Base-by-base conservation (phyloP, 1,140 invertebrate species). In the Drosophila ananassae region DNA sequence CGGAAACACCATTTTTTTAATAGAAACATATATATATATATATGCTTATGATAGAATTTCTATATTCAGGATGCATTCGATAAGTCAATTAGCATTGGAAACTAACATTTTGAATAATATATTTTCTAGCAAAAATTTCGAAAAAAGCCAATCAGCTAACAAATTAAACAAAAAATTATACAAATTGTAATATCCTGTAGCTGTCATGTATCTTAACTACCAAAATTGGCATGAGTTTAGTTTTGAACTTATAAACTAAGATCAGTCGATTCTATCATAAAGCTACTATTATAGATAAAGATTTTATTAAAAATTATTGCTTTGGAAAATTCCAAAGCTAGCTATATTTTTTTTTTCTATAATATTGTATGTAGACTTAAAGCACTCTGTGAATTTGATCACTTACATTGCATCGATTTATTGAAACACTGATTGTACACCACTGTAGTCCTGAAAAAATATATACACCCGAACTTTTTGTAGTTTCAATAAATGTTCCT, bases 331-430 rank as follows among this genome's bases (percentile, higher is more conserved):
- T n/a, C 34, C 34, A 37, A 37, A 37, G 34, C 34, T n/a, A 37
- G 2, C 41, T 44, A 1, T 21, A 44, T 44, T 17, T 13, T 44
- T 44, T 44, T 44, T 44, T 7, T n/a, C 17, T 24, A 28, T 34
- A 44, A 25, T 28, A 44, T 41, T 51, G 13, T 8, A 32, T 32
- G 63, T 71, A 71, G 44, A 32, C 25, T 53, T 55, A 62, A 50
- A 37, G 72, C 72, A 75, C 72, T 58, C 55, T 64, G 73, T 74
- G 73, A 74, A 67, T 44, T 75, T 66, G 41, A 57, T 75, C 72
- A 75, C 71, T 75, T 72, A 72, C 72, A 73, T 73, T 67, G 37
- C 50, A 73, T 69, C 67, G 66, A 71, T 69, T 71, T 69, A 74
- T 53, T 66, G 68, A 47, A 52, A 59, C 57, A 73, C 46, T 73